Evolutionary conservation across 1,140 invertebrate species (phyloP).

Genomic region (Notospermus geniculatus): DNA sequence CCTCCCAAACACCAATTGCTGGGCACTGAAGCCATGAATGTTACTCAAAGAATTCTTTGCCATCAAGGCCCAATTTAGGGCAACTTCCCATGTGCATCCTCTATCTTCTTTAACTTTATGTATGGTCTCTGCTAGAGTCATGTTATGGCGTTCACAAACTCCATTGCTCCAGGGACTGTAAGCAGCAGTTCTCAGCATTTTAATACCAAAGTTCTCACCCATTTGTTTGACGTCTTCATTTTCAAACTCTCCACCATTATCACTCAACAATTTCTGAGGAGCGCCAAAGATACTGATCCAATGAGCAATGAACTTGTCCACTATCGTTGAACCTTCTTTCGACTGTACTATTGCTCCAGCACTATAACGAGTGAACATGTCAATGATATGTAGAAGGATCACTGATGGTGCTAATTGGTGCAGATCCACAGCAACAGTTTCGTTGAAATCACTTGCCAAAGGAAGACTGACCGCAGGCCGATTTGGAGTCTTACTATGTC

Average conservation of each 20-base stretch:
- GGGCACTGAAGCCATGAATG: too few species aligned
- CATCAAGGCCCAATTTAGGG: neutral
- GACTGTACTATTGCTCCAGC: too few species aligned
- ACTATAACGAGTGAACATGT: too few species aligned
- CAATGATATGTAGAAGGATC: too few species aligned
- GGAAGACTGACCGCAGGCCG: too few species aligned
- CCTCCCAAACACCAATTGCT: constrained; percentile 13
- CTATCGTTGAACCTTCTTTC: too few species aligned
- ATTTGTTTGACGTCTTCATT: constrained; percentile 15
- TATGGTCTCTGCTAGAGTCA: constrained; percentile 21
- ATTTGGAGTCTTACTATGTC: too few species aligned
- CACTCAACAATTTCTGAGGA: too few species aligned
- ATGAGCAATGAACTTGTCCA: constrained; percentile 18
- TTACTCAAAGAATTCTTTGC: constrained; percentile 9
- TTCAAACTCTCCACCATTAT: too few species aligned
- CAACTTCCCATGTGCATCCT: constrained; percentile 9
- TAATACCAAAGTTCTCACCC: constrained; percentile 25
- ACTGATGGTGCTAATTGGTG: too few species aligned
- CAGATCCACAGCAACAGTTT: too few species aligned
- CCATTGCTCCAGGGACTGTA: constrained; percentile 26
- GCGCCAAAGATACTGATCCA: constrained; percentile 16
- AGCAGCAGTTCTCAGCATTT: constrained; percentile 21
- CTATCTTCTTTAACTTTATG: constrained; percentile 15
- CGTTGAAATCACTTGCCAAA: too few species aligned
- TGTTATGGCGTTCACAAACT: constrained; percentile 22